A percentile compares a stretch with the other conserved stretches of the same genome.
These are phyloP conservation scores for Squalus acanthias DNA, from an alignment of 2,797 vertebrate genomes.

Conservation along the genomic window DNA sequence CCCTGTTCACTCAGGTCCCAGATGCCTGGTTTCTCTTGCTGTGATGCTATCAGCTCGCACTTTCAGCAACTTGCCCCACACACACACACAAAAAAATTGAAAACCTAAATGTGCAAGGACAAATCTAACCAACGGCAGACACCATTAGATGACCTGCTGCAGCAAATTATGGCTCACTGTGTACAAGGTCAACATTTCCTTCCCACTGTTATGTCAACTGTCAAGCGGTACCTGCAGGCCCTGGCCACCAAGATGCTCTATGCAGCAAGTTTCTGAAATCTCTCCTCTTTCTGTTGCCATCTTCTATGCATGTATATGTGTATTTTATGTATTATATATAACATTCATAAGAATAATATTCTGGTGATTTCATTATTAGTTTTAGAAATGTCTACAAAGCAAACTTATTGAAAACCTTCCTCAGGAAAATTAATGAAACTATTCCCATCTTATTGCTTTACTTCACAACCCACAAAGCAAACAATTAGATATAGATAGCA, in stretches of 20 bases:
- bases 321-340: neutral
- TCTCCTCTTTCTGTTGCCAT: neutral
- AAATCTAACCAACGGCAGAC: neutral
- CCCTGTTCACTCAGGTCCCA: neutral
- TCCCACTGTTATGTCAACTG: neutral
- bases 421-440: neutral
- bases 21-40: neutral
- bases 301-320: neutral
- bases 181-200: neutral
- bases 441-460: neutral
- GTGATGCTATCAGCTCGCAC: neutral
- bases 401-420: neutral
- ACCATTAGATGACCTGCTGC: neutral
- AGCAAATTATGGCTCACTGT: neutral
- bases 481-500: neutral
- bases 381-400: neutral
- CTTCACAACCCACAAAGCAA: neutral
- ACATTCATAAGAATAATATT: too few species aligned
- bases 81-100: neutral
- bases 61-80: neutral
- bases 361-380: neutral
- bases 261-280: neutral
- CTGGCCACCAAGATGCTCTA: neutral
- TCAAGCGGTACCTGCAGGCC: neutral
- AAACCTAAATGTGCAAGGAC: neutral